Evolutionary conservation across 2,888 invertebrate species (phyloP), one percentile per base, ranked within the genome.

Genomic region (Calephelis perditalis): DNA sequence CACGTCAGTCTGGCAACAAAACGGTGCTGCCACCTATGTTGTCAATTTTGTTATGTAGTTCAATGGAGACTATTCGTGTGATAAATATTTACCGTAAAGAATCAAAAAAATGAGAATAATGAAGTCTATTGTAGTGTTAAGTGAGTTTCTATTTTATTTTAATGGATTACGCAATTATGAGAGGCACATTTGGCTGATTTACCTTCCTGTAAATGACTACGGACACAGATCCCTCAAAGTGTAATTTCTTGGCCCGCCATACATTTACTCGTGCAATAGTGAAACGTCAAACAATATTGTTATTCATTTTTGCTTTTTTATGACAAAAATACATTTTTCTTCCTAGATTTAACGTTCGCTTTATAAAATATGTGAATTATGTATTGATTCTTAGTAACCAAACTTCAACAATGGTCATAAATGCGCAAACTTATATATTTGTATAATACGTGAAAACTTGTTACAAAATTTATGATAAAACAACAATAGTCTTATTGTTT

Each of bases 1-100:
- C 89, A 91, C 83, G 91, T 91, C 91, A 89, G 84, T 85, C 86
- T 86, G 85, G 87, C 84, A 90, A 89, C 90, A 86, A 87, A 90
- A 89, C 87, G 82, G 92, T 92, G 92, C 92, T 93, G 95, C 95
- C 94, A 93, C 93, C 95, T 95, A 92, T 93, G 93, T 93, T 95
- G 95, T 95, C 95, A 95, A 94, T 94, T 94, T 86, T 86, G 84
- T 84, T 85, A 84, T 82, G 82, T 81, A 86, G 82, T 78, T 71
- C 91, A 92, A 92, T 92, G 93, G 69, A 92, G 92, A 92, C 91
- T 92, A 86, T 89, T 86, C 86, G 86, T 86, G 90, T 87, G 91
- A 92, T 92, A 92, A 92, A 91, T 91, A 91, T 90, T 92, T 90
- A 92, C 91, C 89, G 88, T 86, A 86, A 87, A 76, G 68, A 62